A percentile compares a stretch with the other conserved stretches of the same genome.
These are phyloP conservation scores for Lepidocyrtoides sp. DNA, from an alignment of 2,888 invertebrate genomes.

Conservation along the genomic window DNA sequence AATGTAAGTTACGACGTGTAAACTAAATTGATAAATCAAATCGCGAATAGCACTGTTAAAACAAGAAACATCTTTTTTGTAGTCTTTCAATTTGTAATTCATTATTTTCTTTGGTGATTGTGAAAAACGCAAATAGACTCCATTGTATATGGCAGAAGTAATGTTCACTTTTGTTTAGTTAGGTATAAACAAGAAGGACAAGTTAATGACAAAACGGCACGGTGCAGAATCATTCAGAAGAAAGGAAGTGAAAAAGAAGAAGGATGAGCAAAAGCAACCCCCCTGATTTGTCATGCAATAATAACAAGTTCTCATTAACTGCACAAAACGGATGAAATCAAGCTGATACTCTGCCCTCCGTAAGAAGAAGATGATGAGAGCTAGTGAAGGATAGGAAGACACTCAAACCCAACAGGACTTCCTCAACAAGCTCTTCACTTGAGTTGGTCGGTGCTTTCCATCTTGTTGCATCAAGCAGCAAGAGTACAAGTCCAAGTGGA, in stretches of 20 bases:
- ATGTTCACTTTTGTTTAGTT: background rate
- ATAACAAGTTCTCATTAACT: conserved; percentile 73
- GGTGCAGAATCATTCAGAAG: conserved; percentile 34
- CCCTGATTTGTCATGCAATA: conserved; percentile 57
- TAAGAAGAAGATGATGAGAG: background rate
- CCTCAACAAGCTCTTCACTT: conserved; percentile 68
- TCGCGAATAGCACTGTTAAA: background rate
- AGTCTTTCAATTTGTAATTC: too few species aligned
- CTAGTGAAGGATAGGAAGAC: conserved; percentile 32
- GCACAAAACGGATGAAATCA: conserved; percentile 70
- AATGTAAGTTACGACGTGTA: conserved; percentile 26
- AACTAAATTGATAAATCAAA: conserved; percentile 54
- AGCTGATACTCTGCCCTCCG: conserved; percentile 53
- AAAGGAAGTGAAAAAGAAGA: conserved; percentile 31
- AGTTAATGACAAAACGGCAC: conserved; percentile 14
- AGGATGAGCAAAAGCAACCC: conserved; percentile 65
- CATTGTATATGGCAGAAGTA: background rate
- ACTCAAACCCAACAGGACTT: conserved; percentile 44
- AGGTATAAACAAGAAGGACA: background rate
- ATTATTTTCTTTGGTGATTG: background rate
- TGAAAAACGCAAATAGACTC: background rate
- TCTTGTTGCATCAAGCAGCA: conserved; percentile 53
- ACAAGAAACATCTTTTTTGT: background rate
- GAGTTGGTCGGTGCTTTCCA: conserved; percentile 64
- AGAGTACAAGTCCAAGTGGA: background rate